Evolutionary conservation across 2,888 invertebrate genomes (phyloP).

Genomic region (Zeuzera pyrina): DNA sequence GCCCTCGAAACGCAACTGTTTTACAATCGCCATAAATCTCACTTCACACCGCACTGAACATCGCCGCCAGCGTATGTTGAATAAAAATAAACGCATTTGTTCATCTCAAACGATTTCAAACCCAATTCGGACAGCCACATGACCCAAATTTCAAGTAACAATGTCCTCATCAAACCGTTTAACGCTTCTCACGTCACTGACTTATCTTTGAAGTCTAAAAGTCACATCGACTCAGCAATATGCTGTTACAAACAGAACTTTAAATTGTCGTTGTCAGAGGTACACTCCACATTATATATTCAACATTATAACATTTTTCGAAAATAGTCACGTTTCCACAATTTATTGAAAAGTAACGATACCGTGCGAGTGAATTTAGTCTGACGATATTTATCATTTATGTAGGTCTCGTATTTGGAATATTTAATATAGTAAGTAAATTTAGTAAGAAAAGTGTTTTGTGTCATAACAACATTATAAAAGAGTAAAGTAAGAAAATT

Average conservation of each 20-base stretch:
- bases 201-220: conserved; percentile 32
- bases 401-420: conserved; percentile 29
- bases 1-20: conserved; percentile 45
- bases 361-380: conserved; percentile 16
- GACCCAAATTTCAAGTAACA: conserved; percentile 36
- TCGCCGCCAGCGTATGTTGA: conserved; percentile 32
- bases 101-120: conserved; percentile 29
- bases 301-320: no score
- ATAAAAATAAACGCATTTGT: conserved; percentile 37
- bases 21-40: conserved; percentile 50
- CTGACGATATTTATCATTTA: conserved; percentile 42
- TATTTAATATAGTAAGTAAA: conserved; percentile 18
- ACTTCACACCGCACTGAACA: conserved; percentile 42
- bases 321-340: conserved; percentile 50
- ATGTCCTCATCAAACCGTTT: conserved; percentile 28
- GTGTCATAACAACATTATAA: conserved; percentile 11
- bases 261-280: conserved; percentile 18
- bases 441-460: background rate
- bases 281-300: no score
- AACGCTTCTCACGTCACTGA: conserved; percentile 50
- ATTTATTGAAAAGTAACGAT: conserved; percentile 28
- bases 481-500: background rate
- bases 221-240: conserved; percentile 28
- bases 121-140: conserved; percentile 30
- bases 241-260: conserved; percentile 29